Evolutionary conservation across 2,113 vertebrate genomes (phyloP).

Genomic region (Tachycineta bicolor): DNA sequence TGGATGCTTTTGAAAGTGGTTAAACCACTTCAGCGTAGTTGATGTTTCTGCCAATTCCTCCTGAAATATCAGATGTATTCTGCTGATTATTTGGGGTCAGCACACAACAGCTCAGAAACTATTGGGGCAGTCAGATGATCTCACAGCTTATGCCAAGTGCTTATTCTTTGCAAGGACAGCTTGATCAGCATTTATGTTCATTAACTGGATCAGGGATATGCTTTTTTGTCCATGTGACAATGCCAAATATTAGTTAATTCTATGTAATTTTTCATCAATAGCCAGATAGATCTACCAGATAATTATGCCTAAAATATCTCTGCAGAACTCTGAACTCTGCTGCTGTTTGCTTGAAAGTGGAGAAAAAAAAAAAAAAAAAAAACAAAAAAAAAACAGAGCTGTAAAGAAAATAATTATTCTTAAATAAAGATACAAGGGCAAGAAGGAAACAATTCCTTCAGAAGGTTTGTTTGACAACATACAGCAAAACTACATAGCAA

Average conservation of each 20-base stretch:
- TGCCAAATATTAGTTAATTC: neutral
- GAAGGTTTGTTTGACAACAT: slow-evolving; percentile 29
- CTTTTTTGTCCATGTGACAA: neutral
- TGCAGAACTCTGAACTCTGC: neutral
- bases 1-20: neutral
- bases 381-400: neutral
- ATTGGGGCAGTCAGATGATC: neutral
- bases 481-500: neutral
- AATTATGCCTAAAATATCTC: neutral
- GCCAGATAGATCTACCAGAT: neutral
- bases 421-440: neutral
- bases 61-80: neutral
- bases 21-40: neutral
- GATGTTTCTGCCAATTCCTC: neutral
- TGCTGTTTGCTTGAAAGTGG: neutral
- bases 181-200: neutral
- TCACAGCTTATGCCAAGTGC: neutral
- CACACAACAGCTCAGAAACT: neutral
- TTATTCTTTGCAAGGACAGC: neutral
- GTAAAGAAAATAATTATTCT: neutral
- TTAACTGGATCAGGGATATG: neutral
- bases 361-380: neutral
- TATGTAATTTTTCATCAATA: neutral
- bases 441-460: neutral
- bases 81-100: neutral